Conservation (phyloP, 2,888 invertebrate species). For the Meta bourneti region DNA sequence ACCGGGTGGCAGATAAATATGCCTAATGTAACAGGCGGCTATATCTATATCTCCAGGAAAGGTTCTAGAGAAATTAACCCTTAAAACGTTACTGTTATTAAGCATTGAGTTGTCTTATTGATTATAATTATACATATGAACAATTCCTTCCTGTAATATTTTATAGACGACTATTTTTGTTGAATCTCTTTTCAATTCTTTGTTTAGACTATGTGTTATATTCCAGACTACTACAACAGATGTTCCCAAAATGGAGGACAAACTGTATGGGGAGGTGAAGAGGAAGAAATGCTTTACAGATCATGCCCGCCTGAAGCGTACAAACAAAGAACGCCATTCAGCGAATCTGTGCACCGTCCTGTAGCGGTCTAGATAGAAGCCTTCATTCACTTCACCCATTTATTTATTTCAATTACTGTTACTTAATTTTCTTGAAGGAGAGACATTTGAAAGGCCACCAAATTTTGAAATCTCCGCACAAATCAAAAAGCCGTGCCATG, state of each 20-base stretch:
- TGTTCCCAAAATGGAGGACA: constrained; percentile 44
- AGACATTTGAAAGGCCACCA: not conserved
- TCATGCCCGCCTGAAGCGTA: constrained; percentile 37
- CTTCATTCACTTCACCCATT: not conserved
- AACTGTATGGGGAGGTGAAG: constrained; percentile 25
- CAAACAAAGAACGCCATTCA: constrained; percentile 60
- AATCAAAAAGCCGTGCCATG: not conserved
- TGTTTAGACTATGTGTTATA: constrained; percentile 44
- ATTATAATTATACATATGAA: not conserved
- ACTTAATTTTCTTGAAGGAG: constrained; percentile 40
- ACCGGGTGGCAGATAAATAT: no score
- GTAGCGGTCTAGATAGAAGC: constrained; percentile 23
- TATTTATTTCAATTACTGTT: constrained; percentile 58
- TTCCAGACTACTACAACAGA: constrained; percentile 53
- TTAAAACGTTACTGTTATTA: not conserved
- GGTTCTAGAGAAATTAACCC: no score
- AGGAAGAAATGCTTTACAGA: constrained; percentile 40
- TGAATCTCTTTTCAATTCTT: constrained; percentile 19
- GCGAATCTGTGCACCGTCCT: constrained; percentile 67
- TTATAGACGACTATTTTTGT: not conserved
- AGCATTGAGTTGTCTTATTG: not conserved
- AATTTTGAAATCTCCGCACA: no score
- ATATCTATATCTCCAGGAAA: no score
- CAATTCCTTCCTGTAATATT: not conserved
- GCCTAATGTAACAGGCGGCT: no score